A percentile compares a stretch with the other conserved stretches of the same genome.
Conservation (phyloP, 2,888 invertebrate genomes). For the Elysia crispata region DNA sequence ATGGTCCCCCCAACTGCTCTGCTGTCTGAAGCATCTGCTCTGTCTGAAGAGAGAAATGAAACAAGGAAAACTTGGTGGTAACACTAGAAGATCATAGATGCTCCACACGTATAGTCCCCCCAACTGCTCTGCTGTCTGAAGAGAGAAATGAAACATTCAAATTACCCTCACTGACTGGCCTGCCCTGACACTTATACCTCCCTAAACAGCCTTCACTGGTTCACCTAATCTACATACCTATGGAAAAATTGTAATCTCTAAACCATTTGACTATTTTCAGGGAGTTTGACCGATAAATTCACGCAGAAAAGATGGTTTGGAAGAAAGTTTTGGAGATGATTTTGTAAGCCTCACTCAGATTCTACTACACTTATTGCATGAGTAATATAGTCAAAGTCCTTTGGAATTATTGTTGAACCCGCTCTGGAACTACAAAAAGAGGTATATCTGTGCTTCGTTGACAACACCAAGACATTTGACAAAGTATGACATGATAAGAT, state of each 20-base stretch:
- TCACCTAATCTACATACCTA: background rate
- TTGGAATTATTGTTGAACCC: no score
- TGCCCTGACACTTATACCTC: conserved; percentile 94
- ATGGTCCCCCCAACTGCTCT: conserved; percentile 90
- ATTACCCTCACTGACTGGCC: conserved; percentile 92
- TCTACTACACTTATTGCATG: no score
- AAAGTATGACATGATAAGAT: no score
- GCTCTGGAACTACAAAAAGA: no score
- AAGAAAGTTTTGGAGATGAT: no score
- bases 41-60: conserved; percentile 79
- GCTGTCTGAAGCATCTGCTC: conserved; percentile 89
- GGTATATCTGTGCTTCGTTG: no score
- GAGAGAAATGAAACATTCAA: conserved; percentile 82
- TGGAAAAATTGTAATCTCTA: background rate
- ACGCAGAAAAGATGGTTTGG: no score
- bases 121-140: conserved; percentile 86
- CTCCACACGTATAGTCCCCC: conserved; percentile 95
- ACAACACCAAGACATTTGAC: no score
- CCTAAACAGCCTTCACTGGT: conserved; percentile 84
- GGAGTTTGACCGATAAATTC: no score
- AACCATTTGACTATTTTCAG: no score
- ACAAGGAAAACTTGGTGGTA: conserved; percentile 94
- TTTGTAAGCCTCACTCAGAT: no score
- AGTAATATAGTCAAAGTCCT: no score
- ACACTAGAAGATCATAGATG: conserved; percentile 89